Evolutionary conservation across 2,797 vertebrate genomes (phyloP), one percentile per base, ranked within the genome.

Genomic region (Nannoperca obscura): DNA sequence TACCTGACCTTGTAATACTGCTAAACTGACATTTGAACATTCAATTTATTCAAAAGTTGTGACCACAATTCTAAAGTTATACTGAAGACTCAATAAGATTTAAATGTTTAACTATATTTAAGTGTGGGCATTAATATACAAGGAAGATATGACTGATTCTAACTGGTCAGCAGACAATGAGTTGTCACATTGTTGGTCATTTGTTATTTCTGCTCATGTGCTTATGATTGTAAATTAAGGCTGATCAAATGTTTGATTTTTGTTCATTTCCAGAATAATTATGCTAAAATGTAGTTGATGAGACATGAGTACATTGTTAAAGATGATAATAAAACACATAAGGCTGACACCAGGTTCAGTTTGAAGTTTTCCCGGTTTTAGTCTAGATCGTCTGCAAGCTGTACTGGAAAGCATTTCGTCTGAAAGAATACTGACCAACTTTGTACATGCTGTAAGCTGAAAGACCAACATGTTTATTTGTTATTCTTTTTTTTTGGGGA

Each of bases 1-100:
- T 7, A 77, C 30, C 8, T 24, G 38, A 59, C 55, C 74, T 27
- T 63, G 44, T 47, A 57, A 49, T 14, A 30, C 20, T 27, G 38
- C 4, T 68, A 12, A 64, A 27, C 36, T 49, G 20, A 71, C 40
- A 13, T 34, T 4, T 63, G 19, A 47, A 49, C 32, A 19, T 12
- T 5, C 4, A 20, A 10, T 40, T 50, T 30, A n/a, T 42, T 63
- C 20, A 13, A 71, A 71, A 22, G 3, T 12, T 40, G 4, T 55
- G 32, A n/a, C 20, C 15, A n/a, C 5, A 58, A 55, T 42, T 47
- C 55, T 12, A 17, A 6, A 11, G 30, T n/a, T 17, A 42, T 7
- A 52, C 7, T 9, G 22, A 46, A 8, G 20, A 47, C 11, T 54
- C 4, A 44, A 17, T 6, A 7, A 52, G 11, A 52, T 1, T 62